Percentiles rank a stretch among this genome's conserved stretches.
Conservation (phyloP, 30 jellyfish, hydroid and myxozoan species). For the Mastigias papua region DNA sequence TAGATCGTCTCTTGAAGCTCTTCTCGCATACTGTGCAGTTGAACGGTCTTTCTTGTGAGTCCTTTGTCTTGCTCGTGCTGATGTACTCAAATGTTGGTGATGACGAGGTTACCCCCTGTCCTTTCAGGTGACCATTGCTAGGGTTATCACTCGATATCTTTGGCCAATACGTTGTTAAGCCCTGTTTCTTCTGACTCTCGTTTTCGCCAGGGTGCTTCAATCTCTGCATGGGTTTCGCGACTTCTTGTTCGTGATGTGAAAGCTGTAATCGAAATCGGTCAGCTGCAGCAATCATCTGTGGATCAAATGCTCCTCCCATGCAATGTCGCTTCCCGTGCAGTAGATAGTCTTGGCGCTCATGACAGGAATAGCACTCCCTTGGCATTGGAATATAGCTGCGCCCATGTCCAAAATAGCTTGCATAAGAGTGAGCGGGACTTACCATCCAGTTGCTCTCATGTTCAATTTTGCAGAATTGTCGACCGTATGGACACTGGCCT, state of each 20-base stretch:
- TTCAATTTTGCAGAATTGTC: neutral
- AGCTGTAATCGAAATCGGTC: slow-evolving; percentile 5
- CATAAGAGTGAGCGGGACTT: slow-evolving; percentile 4
- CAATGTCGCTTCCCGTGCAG: neutral
- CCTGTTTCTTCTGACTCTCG: slow-evolving; percentile 15
- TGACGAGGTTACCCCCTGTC: slow-evolving; percentile 1
- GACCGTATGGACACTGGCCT: neutral
- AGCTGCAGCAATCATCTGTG: slow-evolving; percentile 12
- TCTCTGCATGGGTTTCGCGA: neutral
- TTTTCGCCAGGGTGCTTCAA: neutral
- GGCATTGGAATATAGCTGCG: neutral
- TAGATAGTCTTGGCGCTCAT: slow-evolving; percentile 5
- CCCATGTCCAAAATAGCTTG: slow-evolving; percentile 1
- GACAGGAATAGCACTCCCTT: slow-evolving; percentile 13
- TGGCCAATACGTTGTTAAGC: slow-evolving; percentile 40
- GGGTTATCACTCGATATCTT: neutral
- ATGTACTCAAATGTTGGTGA: slow-evolving; percentile 45
- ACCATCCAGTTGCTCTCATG: slow-evolving; percentile 3
- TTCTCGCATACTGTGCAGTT: slow-evolving; percentile 65
- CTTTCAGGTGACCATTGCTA: slow-evolving; percentile 1
- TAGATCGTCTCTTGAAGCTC: slow-evolving; percentile 74
- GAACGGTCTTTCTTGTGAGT: slow-evolving; percentile 50
- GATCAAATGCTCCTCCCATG: slow-evolving; percentile 14
- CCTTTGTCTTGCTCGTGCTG: slow-evolving; percentile 22
- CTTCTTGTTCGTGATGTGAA: neutral